Evolutionary conservation across 2,888 invertebrate genomes (phyloP).

Genomic region (Silvanus unidentatus): DNA sequence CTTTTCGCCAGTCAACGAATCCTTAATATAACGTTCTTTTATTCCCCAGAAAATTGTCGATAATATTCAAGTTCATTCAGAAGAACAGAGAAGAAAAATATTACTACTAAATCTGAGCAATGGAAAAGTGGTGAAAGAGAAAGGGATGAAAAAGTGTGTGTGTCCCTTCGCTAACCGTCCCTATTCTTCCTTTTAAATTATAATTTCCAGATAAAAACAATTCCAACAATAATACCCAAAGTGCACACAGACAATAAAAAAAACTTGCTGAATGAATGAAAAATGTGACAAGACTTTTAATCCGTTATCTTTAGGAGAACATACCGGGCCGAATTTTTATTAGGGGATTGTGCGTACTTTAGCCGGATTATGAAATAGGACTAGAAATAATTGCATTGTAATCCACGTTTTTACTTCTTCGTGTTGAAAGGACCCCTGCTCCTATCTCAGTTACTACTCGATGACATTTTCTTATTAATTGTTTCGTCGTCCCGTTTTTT

Average conservation of each 20-base stretch:
- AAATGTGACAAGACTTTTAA: constrained; percentile 13
- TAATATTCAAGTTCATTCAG: neutral
- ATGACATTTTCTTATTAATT: constrained; percentile 18
- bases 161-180: no score
- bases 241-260: no score
- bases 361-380: constrained; percentile 12
- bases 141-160: no score
- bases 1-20: neutral
- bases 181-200: no score
- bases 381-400: constrained; percentile 14
- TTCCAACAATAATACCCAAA: no score
- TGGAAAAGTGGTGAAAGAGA: no score
- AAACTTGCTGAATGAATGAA: neutral
- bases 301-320: constrained; percentile 15
- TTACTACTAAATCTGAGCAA: neutral
- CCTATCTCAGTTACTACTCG: no score
- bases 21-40: constrained; percentile 3
- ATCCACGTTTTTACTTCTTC: constrained; percentile 10
- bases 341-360: constrained; percentile 8
- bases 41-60: constrained; percentile 2
- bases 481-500: constrained; percentile 1
- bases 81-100: no score
- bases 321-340: constrained; percentile 13
- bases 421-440: constrained; percentile 3
- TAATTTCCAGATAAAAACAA: no score